Evolutionary conservation across 1,140 invertebrate genomes (phyloP).

Genomic region (Chionoecetes opilio): DNA sequence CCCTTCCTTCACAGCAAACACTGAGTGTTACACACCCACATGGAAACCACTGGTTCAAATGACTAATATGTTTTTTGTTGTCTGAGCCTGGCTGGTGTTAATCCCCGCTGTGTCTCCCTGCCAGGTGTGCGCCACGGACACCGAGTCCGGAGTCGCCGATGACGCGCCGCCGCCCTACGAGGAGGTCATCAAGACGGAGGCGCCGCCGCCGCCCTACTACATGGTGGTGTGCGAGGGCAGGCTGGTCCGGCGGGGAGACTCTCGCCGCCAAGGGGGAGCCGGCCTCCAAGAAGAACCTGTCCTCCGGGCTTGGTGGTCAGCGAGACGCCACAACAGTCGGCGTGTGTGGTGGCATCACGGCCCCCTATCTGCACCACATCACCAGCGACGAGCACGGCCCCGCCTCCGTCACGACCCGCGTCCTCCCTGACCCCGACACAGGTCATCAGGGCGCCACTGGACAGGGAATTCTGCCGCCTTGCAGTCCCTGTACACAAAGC

Average conservation of each 20-base stretch:
- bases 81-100: too few species aligned
- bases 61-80: too few species aligned
- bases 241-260: neutral
- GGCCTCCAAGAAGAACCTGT: neutral
- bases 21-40: too few species aligned
- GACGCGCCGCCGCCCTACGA: conserved; percentile 54
- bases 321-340: neutral
- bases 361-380: neutral
- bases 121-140: neutral
- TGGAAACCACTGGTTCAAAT: too few species aligned
- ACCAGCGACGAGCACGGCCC: neutral
- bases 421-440: neutral
- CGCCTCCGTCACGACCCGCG: neutral
- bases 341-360: neutral
- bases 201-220: conserved; percentile 60
- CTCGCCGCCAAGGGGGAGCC: neutral
- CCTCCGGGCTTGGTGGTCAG: too few species aligned
- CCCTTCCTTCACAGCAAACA: too few species aligned
- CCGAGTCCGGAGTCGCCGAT: neutral
- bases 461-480: neutral
- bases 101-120: neutral
- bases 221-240: conserved; percentile 30
- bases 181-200: conserved; percentile 60
- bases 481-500: neutral
- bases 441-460: conserved; percentile 42